Evolutionary conservation across 2,113 vertebrate species (phyloP), one percentile per base, ranked within the genome.

Genomic region (Equus quagga): DNA sequence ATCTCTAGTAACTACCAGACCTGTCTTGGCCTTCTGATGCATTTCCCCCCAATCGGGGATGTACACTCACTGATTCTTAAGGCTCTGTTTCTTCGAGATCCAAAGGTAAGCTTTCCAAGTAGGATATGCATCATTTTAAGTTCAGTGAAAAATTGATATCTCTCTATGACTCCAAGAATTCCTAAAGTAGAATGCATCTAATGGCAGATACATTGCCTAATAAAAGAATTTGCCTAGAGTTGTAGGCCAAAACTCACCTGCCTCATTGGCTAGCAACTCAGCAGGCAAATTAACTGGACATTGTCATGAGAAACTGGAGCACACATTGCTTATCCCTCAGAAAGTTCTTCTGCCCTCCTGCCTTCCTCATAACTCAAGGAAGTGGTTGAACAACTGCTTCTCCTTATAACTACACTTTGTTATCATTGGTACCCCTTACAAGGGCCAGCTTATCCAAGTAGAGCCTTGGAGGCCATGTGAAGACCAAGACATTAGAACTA

Each of bases 1-100:
- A 99, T 99, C 95, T 99, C 99, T 89, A 99, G 99, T 99, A 99
- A 99, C 99, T 99, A 99, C 98, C 99, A 99, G 98, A 99, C 99
- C 80, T 99, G 99, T 98, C 98, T 99, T 91, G 99, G 99, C 96
- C 99, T 99, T 88, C 99, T 99, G 94, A 99, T 99, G 99, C 99
- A 99, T 99, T 99, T 99, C 96, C 99, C 99, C 84, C 99, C 98
- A 56, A 98, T 99, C 87, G 99, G 99, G 96, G 99, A 99, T 97
- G 99, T 99, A 96, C 99, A 99, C 87, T 98, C 99, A 85, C 99
- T 99, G 97, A 99, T 99, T 89, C 99, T 99, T 89, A 99, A 99
- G 99, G 99, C 99, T 33, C 99, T 99, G 85, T 99, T 99, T 98
- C 99, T 99, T 56, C 98, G 99, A 98, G 99, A 99, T 98, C 99